Base-by-base conservation (phyloP, 2,888 invertebrate species). In the Lepidocyrtinus sp. region DNA sequence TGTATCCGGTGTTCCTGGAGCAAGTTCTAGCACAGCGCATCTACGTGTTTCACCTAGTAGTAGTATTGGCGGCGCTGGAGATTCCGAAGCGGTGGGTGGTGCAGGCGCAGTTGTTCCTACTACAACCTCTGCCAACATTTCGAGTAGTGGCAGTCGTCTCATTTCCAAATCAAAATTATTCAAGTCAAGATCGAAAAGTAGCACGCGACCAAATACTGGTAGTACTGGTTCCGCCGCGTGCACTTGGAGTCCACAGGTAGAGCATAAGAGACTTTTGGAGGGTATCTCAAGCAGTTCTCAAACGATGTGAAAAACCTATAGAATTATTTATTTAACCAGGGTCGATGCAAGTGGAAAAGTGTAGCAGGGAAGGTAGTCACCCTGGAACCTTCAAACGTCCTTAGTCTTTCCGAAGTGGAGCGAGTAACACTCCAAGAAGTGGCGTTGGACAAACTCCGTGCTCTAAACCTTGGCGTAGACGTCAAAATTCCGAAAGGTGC, bases 221-320 rank as follows among this genome's bases (percentile, higher is more conserved):
- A 75, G 81, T 45, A 36, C 88, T 90, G 36, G 89, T n/a, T 84
- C 84, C 91, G 81, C 91, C 92, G 87, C 90, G 91, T 91, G 92
- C 71, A 91, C 91, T 83, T 96, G 96, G 96, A 94, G 94, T 79
- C 95, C 96, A 86, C 94, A 95, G 94, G 96, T 96, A 91, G 92
- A 92, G 36, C 36, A 36, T n/a, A 36, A 9, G 12, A 36, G 36
- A 36, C 36, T 59, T 59, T 59, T 59, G 5, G 36, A 36, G 36
- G 7, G 36, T 9, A 46, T 22, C 19, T 26, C 62, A 19, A 15
- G 15, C 2, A 15, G 62, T 61, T 45, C 55, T 1, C 2, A 12
- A 36, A 36, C 12, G 36, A 36, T 12, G 36, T 12, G 36, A 7
- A 12, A 12, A 1, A 45, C 36, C 12, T 69, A 1, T 17, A 1